Conservation (phyloP, 2,888 invertebrate species). For the Geotrupes spiniger region DNA sequence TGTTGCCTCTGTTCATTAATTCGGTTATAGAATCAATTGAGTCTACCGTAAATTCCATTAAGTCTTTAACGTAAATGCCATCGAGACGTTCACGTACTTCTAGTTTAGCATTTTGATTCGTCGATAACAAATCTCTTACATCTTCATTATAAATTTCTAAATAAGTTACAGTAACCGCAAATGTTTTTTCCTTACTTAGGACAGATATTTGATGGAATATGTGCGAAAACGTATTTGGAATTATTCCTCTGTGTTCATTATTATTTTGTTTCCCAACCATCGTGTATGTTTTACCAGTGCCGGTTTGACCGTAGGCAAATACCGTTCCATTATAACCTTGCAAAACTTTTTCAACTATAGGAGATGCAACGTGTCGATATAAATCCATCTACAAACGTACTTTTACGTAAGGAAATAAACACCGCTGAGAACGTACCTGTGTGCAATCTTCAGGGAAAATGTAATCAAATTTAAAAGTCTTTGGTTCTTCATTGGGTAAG, state of each 20-base stretch:
- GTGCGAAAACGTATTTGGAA: slow-evolving; percentile 98
- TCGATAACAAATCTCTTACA: slow-evolving; percentile 85
- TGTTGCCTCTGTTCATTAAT: slow-evolving; percentile 82
- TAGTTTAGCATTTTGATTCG: slow-evolving; percentile 79
- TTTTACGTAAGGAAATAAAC: background rate
- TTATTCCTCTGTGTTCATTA: slow-evolving; percentile 91
- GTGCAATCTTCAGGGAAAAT: slow-evolving; percentile 85
- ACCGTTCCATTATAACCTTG: slow-evolving; percentile 96
- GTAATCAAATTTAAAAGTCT: slow-evolving; percentile 92
- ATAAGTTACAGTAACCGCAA: slow-evolving; percentile 95
- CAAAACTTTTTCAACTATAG: slow-evolving; percentile 94
- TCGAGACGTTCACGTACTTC: slow-evolving; percentile 96
- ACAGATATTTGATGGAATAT: slow-evolving; percentile 97
- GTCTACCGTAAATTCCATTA: slow-evolving; percentile 98
- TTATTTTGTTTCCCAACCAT: slow-evolving; percentile 91
- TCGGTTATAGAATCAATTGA: slow-evolving; percentile 49
- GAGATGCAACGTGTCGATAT: slow-evolving; percentile 93
- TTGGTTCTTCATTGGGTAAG: slow-evolving; percentile 73
- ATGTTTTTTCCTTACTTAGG: slow-evolving; percentile 69
- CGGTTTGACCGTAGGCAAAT: slow-evolving; percentile 88
- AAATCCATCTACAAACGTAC: slow-evolving; percentile 71
- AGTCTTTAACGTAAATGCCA: slow-evolving; percentile 96
- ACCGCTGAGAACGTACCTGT: slow-evolving; percentile 59
- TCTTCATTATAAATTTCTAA: slow-evolving; percentile 99
- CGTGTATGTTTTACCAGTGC: slow-evolving; percentile 98